Evolutionary conservation across 2,797 vertebrate species (phyloP).

Genomic region (Poeciliopsis turneri): DNA sequence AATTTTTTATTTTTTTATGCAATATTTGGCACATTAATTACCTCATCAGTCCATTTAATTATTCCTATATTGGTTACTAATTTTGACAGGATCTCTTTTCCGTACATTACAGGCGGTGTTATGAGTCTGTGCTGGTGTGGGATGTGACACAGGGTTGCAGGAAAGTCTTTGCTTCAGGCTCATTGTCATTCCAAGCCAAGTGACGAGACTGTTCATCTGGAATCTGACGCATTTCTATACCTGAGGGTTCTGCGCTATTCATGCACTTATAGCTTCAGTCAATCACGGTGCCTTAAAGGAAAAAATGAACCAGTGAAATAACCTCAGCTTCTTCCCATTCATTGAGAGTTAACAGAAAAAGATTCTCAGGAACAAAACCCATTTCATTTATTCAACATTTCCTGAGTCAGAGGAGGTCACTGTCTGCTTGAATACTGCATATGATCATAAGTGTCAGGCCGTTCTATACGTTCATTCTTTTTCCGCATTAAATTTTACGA

Average conservation of each 20-base stretch:
- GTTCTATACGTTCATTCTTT: constrained; percentile 21
- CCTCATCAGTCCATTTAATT: no score
- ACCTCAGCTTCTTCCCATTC: constrained; percentile 49
- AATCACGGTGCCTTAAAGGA: constrained; percentile 39
- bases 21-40: no score
- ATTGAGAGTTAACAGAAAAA: constrained; percentile 44
- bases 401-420: constrained; percentile 41
- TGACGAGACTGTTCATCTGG: constrained; percentile 16
- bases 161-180: constrained; percentile 5
- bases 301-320: constrained; percentile 53
- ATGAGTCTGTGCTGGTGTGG: constrained; percentile 3
- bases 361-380: constrained; percentile 42
- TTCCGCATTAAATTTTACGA: constrained; percentile 44
- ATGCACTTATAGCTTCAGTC: constrained; percentile 41
- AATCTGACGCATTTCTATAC: constrained; percentile 25
- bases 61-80: no score
- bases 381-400: constrained; percentile 43
- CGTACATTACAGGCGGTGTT: not conserved
- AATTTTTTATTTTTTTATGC: not conserved
- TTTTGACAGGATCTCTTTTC: no score
- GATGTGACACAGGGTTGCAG: not conserved
- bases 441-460: constrained; percentile 42
- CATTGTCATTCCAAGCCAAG: constrained; percentile 10
- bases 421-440: constrained; percentile 30
- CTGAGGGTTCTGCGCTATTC: constrained; percentile 31